phyloP scores from a whole-genome alignment of 2,888 invertebrate species.

The Microctonus aethiopoides region DNA sequence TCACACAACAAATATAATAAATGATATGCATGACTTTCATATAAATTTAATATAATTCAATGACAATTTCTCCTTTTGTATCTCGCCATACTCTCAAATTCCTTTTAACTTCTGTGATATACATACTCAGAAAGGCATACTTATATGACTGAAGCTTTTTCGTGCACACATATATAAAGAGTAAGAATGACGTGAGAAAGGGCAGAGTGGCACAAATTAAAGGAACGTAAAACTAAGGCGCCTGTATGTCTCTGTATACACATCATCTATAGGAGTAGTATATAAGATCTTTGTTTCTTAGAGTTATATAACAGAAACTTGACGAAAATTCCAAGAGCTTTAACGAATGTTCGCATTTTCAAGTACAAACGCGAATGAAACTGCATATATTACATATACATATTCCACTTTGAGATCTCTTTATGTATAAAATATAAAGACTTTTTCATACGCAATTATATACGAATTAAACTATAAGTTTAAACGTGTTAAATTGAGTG shows the following conservation, averaged over 20 bases:
- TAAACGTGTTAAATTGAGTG: too few species aligned
- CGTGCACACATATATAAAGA: not conserved
- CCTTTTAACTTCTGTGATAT: not conserved
- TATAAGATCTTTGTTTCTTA: not conserved
- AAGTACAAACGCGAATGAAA: slow-evolving; percentile 1
- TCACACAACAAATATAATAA: too few species aligned
- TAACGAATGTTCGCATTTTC: slow-evolving; percentile 25
- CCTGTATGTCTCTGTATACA: not conserved
- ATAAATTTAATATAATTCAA: not conserved
- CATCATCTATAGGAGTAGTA: not conserved
- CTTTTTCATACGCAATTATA: not conserved
- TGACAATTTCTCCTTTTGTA: not conserved
- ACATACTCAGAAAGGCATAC: not conserved
- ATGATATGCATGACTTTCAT: not conserved
- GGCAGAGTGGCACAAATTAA: slow-evolving; percentile 31
- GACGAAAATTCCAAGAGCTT: slow-evolving; percentile 28
- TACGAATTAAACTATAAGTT: not conserved
- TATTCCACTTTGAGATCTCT: not conserved
- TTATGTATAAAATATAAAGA: not conserved
- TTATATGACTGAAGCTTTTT: not conserved
- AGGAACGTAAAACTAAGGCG: slow-evolving; percentile 17
- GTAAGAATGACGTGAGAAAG: slow-evolving; percentile 29
- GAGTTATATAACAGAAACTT: not conserved
- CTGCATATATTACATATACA: not conserved
- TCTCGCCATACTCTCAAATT: not conserved